Evolutionary conservation across 1,140 invertebrate species (phyloP), one percentile per base, ranked within the genome.

Genomic region (Rhopalosiphum padi): DNA sequence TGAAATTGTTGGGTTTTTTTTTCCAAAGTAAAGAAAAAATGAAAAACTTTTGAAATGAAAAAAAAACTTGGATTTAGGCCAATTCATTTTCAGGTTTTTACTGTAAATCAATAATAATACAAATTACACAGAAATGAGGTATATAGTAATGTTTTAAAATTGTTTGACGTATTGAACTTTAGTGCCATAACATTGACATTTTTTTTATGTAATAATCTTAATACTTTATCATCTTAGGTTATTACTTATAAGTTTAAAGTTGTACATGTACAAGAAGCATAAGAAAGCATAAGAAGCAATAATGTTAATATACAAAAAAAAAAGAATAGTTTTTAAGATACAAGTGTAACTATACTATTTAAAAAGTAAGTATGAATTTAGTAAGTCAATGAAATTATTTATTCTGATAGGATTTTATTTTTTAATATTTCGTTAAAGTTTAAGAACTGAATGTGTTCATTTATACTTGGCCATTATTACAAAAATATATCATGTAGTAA

Each of bases 21-120:
- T 11, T 25, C 48, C 48, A 46, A 30, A 21, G 41, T 46, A 30
- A 48, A 46, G 23, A 46, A 87, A 77, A 87, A 87, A 86, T 30
- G 37, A 86, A 86, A 85, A 87, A 46, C 41, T 87, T 87, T 48
- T 87, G n/a, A 0, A 4, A 86, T 46, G 30, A 60, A 83, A 1
- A 87, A 46, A 21, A 46, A 46, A 5, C 41, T 87, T 87, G 85
- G 85, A 87, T 1, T 87, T 25, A 15, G 30, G 23, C 43, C 85
- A 87, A 46, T 46, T 87, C 23, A 30, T 18, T 87, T 43, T 46
- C 43, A n/a, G 46, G 6, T 48, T 88, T 48, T 88, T n/a, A 88
- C 86, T 48, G 86, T 48, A 88, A 88, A 88, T 88, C 43, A 88
- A 88, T 88, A 48, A 51, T 48, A 88, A 30, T 30, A 41, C 85